Evolutionary conservation across 2,888 invertebrate genomes (phyloP).

Genomic region (Drosophila lutescens): DNA sequence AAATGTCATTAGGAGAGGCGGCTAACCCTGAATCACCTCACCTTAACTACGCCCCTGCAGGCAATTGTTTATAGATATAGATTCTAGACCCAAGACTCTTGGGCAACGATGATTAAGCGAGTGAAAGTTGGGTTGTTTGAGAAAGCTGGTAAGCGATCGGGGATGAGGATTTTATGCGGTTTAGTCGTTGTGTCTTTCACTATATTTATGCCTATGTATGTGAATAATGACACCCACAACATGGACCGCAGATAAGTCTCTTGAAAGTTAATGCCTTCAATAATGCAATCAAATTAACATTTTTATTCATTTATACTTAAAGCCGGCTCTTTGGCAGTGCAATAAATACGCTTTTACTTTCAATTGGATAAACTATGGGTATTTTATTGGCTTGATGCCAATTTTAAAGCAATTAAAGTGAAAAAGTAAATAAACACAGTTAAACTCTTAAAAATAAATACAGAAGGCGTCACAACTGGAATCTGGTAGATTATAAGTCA

Average conservation of each 20-base stretch:
- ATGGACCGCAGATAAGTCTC: constrained; percentile 45
- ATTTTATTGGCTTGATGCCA: constrained; percentile 9
- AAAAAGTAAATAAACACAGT: constrained; percentile 5
- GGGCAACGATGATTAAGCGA: constrained; percentile 50
- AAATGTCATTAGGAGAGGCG: constrained; percentile 38
- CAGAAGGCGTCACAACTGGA: neutral
- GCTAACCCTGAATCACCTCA: constrained; percentile 11
- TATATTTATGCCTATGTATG: constrained; percentile 19
- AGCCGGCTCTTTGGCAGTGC: neutral
- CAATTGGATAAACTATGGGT: neutral
- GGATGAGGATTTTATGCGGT: constrained; percentile 69
- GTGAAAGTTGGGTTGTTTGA: constrained; percentile 61
- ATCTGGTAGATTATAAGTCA: neutral
- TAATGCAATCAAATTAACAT: constrained; percentile 53
- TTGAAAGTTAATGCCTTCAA: constrained; percentile 43
- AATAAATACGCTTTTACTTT: constrained; percentile 9
- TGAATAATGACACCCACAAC: constrained; percentile 41
- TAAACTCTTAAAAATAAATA: neutral
- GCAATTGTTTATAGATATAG: constrained; percentile 37
- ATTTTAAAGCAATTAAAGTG: constrained; percentile 3
- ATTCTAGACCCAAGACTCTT: constrained; percentile 32
- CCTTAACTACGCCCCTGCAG: neutral
- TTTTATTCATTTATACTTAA: constrained; percentile 39
- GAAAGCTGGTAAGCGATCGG: constrained; percentile 68
- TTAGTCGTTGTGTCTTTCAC: constrained; percentile 30